Evolutionary conservation across 2,797 vertebrate species (phyloP).

Genomic region (Lutjanus campechanus): DNA sequence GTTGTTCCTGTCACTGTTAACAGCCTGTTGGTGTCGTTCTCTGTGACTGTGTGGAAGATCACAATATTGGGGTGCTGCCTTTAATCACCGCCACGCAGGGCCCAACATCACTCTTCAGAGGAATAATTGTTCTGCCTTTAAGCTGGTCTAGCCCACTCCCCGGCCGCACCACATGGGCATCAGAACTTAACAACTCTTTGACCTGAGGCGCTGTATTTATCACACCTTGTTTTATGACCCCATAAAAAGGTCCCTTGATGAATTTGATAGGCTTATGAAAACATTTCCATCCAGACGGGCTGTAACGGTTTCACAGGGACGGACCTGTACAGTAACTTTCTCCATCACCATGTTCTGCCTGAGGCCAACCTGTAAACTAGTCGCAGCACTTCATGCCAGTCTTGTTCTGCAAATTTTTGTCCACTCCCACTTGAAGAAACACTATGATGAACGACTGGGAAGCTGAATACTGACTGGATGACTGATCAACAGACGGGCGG

Average conservation of each 20-base stretch:
- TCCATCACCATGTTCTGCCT: constrained; percentile 51
- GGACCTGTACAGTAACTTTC: constrained; percentile 62
- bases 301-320: constrained; percentile 72
- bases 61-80: constrained; percentile 29
- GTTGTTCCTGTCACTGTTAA: constrained; percentile 11
- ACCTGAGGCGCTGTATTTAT: constrained; percentile 80
- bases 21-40: constrained; percentile 20
- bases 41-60: constrained; percentile 14
- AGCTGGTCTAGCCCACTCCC: constrained; percentile 47
- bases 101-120: constrained; percentile 52
- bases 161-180: constrained; percentile 46
- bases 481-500: constrained; percentile 32
- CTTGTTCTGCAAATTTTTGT: constrained; percentile 47
- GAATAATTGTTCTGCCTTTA: constrained; percentile 56
- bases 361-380: constrained; percentile 62
- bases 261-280: constrained; percentile 85
- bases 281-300: constrained; percentile 76
- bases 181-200: constrained; percentile 68
- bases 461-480: constrained; percentile 31
- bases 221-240: constrained; percentile 77
- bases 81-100: constrained; percentile 38
- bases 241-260: constrained; percentile 80
- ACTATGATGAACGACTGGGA: constrained; percentile 41
- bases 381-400: constrained; percentile 38
- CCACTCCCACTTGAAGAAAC: constrained; percentile 25